phyloP scores from a whole-genome alignment of 2,113 vertebrate genomes.

The Elanus axillaris region DNA sequence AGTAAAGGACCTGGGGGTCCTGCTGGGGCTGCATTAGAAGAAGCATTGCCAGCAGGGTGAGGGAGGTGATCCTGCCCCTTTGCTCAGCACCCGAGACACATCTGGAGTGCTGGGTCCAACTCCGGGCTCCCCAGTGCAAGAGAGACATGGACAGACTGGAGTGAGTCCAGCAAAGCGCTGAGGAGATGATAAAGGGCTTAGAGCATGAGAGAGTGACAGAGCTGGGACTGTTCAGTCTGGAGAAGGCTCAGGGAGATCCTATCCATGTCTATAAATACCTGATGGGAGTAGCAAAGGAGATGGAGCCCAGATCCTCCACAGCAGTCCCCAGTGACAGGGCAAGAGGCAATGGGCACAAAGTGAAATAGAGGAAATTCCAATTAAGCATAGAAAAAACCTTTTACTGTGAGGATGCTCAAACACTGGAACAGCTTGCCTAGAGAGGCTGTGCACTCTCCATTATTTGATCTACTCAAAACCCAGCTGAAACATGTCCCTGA shows the following conservation, averaged over 20 bases:
- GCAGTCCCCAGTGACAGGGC: neutral
- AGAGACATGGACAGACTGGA: neutral
- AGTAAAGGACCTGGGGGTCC: neutral
- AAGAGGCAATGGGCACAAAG: neutral
- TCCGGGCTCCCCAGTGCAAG: neutral
- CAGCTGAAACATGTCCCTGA: neutral
- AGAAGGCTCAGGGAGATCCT: neutral
- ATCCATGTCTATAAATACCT: neutral
- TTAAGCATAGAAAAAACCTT: neutral
- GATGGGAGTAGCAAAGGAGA: neutral
- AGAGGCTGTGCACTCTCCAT: neutral
- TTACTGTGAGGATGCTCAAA: neutral
- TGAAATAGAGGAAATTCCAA: neutral
- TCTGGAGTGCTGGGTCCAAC: rapidly evolving
- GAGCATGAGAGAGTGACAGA: neutral
- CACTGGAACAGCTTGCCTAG: neutral
- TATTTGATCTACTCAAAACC: neutral
- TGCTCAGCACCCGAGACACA: neutral
- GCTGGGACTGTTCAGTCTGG: neutral
- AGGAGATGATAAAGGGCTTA: neutral
- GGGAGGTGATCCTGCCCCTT: neutral
- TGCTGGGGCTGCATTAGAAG: neutral
- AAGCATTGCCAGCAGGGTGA: neutral
- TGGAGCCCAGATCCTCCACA: neutral
- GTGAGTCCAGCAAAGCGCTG: neutral